Evolutionary conservation across 2,888 invertebrate genomes (phyloP).

Genomic region (Idaea dimidiata): DNA sequence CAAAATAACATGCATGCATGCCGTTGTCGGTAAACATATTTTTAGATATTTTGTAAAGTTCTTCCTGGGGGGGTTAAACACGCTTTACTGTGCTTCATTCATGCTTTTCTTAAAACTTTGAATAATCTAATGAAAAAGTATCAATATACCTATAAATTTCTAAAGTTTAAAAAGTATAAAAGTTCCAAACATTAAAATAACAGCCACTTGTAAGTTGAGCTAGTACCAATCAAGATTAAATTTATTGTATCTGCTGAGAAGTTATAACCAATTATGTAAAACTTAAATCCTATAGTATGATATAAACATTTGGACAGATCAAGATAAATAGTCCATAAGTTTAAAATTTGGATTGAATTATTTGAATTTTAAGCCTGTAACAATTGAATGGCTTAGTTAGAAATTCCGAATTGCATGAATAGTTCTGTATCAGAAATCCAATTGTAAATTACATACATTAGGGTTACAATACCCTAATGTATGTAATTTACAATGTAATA

Average conservation of each 20-base stretch:
- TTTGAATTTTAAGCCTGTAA: too few relatives aligned
- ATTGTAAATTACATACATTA: too few relatives aligned
- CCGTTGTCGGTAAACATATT: slow-evolving; percentile 5
- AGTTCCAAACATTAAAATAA: background rate
- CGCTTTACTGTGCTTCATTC: background rate
- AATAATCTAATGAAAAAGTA: too few relatives aligned
- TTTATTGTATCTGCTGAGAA: background rate
- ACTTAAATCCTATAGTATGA: background rate
- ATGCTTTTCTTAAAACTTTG: background rate
- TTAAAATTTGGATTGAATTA: background rate
- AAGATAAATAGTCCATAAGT: background rate
- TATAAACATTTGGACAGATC: background rate
- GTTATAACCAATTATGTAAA: background rate
- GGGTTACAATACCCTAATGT: too few relatives aligned
- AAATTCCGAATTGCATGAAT: too few relatives aligned
- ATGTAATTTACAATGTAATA: too few relatives aligned
- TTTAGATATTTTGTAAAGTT: slow-evolving; percentile 1
- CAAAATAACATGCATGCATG: slow-evolving; percentile 34
- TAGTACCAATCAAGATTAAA: background rate
- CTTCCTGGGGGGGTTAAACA: slow-evolving; percentile 5
- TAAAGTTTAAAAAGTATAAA: background rate
- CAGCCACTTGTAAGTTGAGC: background rate
- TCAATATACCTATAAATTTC: too few relatives aligned
- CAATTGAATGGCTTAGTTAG: too few relatives aligned
- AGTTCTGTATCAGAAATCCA: too few relatives aligned